phyloP scores from a whole-genome alignment of 2,797 vertebrate genomes.

The Catamblyrhynchus diadema region DNA sequence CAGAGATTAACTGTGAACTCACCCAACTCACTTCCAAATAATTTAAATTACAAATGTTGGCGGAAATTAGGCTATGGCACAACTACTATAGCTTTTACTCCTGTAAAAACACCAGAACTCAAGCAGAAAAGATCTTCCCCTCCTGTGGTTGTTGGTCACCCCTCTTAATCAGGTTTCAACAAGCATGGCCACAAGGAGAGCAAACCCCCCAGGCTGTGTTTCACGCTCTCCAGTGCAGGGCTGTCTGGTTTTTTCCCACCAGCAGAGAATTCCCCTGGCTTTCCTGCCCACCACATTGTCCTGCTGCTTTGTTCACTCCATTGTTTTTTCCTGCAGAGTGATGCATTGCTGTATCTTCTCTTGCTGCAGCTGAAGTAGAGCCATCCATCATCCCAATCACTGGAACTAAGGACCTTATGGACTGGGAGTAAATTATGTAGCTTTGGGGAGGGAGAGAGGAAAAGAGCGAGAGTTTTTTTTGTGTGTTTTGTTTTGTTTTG shows the following conservation, averaged over 20 bases:
- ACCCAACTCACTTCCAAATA: neutral
- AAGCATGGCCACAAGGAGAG: neutral
- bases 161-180: conserved; percentile 5
- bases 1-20: neutral
- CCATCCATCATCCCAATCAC: conserved; percentile 79
- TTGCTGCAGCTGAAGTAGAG: conserved; percentile 67
- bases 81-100: neutral
- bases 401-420: conserved; percentile 73
- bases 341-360: conserved; percentile 68
- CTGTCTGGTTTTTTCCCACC: conserved; percentile 52
- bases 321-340: conserved; percentile 70
- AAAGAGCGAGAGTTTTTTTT: neutral
- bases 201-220: conserved; percentile 15
- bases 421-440: conserved; percentile 78
- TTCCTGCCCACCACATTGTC: conserved; percentile 42
- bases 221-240: conserved; percentile 27
- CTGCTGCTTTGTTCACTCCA: conserved; percentile 67
- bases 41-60: neutral
- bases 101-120: neutral
- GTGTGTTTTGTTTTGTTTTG: conserved; percentile 24
- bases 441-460: conserved; percentile 33
- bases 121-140: conserved; percentile 30
- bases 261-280: conserved; percentile 64
- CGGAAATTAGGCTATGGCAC: neutral
- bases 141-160: neutral